These are phyloP conservation scores for Vultur gryphus DNA, from an alignment of 2,797 vertebrate genomes.

Conservation along the genomic window DNA sequence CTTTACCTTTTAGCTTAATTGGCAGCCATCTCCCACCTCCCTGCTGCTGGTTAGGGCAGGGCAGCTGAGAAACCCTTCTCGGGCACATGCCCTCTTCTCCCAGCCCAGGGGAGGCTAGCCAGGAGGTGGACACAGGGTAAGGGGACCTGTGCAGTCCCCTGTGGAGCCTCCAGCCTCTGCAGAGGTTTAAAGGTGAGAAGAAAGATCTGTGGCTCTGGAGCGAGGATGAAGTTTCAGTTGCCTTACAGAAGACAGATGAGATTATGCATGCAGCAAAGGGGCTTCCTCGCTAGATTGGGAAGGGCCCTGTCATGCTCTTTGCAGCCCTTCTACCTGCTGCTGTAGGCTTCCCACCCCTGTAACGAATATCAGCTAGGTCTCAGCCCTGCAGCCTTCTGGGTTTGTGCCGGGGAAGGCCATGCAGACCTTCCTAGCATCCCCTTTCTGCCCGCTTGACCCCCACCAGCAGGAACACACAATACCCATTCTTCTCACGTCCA, in stretches of 20 bases:
- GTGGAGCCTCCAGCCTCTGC: not conserved
- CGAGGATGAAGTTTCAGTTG: not conserved
- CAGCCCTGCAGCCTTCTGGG: accelerated
- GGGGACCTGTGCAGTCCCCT: not conserved
- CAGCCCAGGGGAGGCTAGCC: not conserved
- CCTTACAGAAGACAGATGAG: not conserved
- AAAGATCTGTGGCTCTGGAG: not conserved
- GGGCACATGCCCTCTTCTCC: not conserved
- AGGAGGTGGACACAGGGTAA: not conserved
- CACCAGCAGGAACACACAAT: not conserved
- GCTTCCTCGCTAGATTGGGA: not conserved
- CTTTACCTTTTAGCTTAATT: not conserved
- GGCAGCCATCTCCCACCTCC: not conserved
- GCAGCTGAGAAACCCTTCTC: not conserved
- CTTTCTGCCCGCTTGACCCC: not conserved
- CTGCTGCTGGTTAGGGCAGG: not conserved
- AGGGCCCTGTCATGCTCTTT: not conserved
- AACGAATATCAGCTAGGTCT: accelerated
- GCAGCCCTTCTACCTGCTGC: not conserved
- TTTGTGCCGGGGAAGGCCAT: accelerated
- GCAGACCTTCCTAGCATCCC: not conserved
- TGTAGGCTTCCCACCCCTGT: not conserved
- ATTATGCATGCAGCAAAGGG: not conserved
- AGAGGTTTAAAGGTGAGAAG: not conserved
- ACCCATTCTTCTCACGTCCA: not conserved